Conservation (phyloP, 2,888 invertebrate species). For the Lissonota sp. region DNA sequence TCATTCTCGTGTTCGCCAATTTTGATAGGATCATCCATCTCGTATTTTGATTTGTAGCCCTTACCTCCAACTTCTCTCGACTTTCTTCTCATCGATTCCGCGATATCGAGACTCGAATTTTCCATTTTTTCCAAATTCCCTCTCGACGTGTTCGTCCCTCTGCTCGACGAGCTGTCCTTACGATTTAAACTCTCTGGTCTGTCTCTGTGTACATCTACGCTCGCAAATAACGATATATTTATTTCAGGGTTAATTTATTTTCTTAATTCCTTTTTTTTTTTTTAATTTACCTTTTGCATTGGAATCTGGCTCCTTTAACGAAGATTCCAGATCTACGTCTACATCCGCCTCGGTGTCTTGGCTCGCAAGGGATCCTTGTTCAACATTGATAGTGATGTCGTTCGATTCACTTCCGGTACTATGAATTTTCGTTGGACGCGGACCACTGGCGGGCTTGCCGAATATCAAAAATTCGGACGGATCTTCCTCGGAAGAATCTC, state of each 20-base stretch:
- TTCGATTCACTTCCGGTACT: constrained; percentile 46
- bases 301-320: constrained; percentile 71
- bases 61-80: constrained; percentile 51
- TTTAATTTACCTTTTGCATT: constrained; percentile 68
- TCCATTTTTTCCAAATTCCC: constrained; percentile 56
- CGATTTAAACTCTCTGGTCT: constrained; percentile 48
- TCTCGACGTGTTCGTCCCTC: constrained; percentile 47
- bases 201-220: constrained; percentile 11
- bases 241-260: neutral
- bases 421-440: constrained; percentile 48
- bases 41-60: constrained; percentile 46
- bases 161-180: constrained; percentile 37
- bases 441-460: constrained; percentile 57
- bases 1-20: constrained; percentile 35
- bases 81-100: constrained; percentile 42
- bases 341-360: constrained; percentile 77
- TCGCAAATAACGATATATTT: neutral
- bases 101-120: constrained; percentile 43
- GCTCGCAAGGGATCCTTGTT: constrained; percentile 63
- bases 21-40: constrained; percentile 35
- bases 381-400: constrained; percentile 14
- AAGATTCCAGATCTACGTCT: constrained; percentile 74
- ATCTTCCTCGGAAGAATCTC: constrained; percentile 69
- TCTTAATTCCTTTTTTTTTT: too few species aligned
- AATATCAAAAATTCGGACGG: constrained; percentile 66